Conservation (phyloP, 2,888 invertebrate genomes). For the Hydrotaea diabolus region DNA sequence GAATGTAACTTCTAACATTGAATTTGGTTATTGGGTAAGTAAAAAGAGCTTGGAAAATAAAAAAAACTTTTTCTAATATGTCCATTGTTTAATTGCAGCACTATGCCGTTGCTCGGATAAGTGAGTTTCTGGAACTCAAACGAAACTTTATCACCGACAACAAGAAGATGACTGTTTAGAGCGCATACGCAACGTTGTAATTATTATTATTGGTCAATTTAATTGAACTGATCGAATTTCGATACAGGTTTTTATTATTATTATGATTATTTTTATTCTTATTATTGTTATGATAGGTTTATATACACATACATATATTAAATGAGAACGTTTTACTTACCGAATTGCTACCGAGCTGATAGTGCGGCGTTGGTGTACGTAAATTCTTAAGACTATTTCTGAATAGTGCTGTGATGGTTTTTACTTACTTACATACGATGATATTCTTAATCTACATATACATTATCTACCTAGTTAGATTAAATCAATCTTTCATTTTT, state of each 20-base stretch:
- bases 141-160: slow-evolving; percentile 67
- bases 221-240: slow-evolving; percentile 45
- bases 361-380: slow-evolving; percentile 33
- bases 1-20: slow-evolving; percentile 93
- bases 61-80: background rate
- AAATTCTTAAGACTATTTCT: slow-evolving; percentile 43
- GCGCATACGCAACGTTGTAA: background rate
- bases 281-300: slow-evolving; percentile 6
- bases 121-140: slow-evolving; percentile 76
- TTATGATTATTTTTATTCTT: background rate
- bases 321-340: slow-evolving; percentile 17
- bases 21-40: slow-evolving; percentile 96
- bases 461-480: background rate
- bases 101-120: slow-evolving; percentile 76
- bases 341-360: background rate
- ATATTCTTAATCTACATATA: slow-evolving; percentile 16
- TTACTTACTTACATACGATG: slow-evolving; percentile 38
- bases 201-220: slow-evolving; percentile 21
- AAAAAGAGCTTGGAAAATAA: background rate
- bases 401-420: slow-evolving; percentile 65
- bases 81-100: slow-evolving; percentile 71
- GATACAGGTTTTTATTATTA: slow-evolving; percentile 14
- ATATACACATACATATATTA: background rate
- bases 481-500: background rate
- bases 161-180: slow-evolving; percentile 40